Conservation (phyloP, 2,888 invertebrate genomes). For the Metallyticus violacea region DNA sequence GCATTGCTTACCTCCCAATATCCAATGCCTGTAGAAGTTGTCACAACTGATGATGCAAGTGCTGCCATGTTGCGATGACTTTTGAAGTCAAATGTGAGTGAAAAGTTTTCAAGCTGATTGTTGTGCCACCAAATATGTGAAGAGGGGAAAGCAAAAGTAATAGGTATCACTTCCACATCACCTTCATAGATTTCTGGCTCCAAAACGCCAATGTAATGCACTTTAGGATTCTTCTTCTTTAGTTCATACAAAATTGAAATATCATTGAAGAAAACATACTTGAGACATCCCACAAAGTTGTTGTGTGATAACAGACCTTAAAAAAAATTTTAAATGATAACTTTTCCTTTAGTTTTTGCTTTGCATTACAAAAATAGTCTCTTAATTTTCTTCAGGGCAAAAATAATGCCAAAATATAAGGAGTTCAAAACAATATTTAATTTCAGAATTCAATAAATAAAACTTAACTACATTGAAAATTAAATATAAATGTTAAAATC, state of each 20-base stretch:
- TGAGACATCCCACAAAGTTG: slow-evolving; percentile 85
- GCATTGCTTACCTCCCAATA: slow-evolving; percentile 76
- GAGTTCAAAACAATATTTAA: no score
- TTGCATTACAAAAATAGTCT: neutral
- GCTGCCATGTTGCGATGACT: slow-evolving; percentile 80
- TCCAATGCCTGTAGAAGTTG: slow-evolving; percentile 67
- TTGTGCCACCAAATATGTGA: slow-evolving; percentile 89
- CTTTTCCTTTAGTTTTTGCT: neutral
- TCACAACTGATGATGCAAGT: slow-evolving; percentile 79
- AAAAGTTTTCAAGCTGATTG: slow-evolving; percentile 67
- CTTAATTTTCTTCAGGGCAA: no score
- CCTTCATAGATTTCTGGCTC: slow-evolving; percentile 81
- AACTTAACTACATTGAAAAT: no score
- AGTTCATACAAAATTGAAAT: slow-evolving; percentile 87
- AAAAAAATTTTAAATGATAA: slow-evolving; percentile 4
- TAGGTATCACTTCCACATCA: slow-evolving; percentile 82
- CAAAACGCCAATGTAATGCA: slow-evolving; percentile 56
- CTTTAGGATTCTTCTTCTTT: slow-evolving; percentile 77
- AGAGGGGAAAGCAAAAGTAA: slow-evolving; percentile 87
- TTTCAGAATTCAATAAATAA: no score
- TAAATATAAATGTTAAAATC: no score
- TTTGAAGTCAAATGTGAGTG: slow-evolving; percentile 80
- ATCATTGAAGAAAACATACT: slow-evolving; percentile 91
- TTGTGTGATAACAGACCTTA: slow-evolving; percentile 71
- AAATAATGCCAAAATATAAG: no score